Evolutionary conservation across 2,797 vertebrate genomes (phyloP).

Genomic region (Basileuterus tristriatus): DNA sequence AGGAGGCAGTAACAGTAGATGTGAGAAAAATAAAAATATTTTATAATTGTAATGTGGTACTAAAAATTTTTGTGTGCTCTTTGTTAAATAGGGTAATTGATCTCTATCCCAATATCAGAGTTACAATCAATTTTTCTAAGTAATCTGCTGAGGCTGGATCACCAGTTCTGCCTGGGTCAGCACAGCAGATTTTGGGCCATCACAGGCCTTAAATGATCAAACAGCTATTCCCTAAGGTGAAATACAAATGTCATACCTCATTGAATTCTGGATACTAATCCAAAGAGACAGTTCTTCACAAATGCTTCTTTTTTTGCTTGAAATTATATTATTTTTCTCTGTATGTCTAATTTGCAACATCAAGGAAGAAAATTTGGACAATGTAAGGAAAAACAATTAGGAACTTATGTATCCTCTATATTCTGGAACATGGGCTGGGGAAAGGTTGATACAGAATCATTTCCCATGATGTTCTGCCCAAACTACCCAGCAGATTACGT

Average conservation of each 20-base stretch:
- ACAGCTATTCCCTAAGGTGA: neutral
- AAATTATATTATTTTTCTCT: neutral
- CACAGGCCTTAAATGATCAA: neutral
- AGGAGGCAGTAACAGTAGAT: neutral
- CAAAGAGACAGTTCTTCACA: fast-evolving
- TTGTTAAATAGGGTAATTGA: neutral
- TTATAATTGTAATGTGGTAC: neutral
- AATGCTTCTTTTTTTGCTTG: neutral
- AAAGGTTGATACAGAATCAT: neutral
- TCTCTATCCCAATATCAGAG: neutral
- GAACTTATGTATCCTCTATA: neutral
- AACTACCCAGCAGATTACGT: neutral
- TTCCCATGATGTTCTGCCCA: neutral
- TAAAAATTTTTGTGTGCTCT: neutral
- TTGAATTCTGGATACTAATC: neutral
- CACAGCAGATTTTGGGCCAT: neutral
- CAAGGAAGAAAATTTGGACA: neutral
- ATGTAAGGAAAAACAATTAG: neutral
- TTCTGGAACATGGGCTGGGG: neutral
- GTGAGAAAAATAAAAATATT: neutral
- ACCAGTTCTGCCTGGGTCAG: neutral
- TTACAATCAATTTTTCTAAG: neutral
- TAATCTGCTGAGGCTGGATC: neutral
- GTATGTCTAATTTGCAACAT: neutral
- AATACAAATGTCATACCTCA: neutral